A percentile compares a stretch with the other conserved stretches of the same genome.
phyloP scores from a whole-genome alignment of 2,797 vertebrate species.

The Sebastes diploproa region DNA sequence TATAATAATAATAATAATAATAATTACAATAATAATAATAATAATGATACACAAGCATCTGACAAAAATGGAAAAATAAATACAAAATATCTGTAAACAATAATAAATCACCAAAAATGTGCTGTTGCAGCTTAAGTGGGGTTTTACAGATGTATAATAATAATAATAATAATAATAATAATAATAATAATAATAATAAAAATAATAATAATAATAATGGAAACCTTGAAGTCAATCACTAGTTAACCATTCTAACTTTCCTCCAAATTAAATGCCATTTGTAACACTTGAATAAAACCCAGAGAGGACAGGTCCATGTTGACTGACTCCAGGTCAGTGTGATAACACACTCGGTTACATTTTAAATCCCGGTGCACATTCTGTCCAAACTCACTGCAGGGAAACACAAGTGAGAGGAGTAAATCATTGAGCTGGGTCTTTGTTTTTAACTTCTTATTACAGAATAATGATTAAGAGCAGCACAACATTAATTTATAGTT shows the following conservation, averaged over 20 bases:
- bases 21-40: no score
- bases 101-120: no score
- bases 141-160: no score
- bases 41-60: no score
- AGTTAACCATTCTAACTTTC: neutral
- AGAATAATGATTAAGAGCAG: neutral
- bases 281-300: constrained; percentile 9
- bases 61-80: no score
- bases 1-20: no score
- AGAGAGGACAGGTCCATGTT: constrained; percentile 34
- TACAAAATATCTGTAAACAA: no score
- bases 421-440: constrained; percentile 55
- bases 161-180: no score
- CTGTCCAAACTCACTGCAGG: constrained; percentile 9
- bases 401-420: constrained; percentile 1
- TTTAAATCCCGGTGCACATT: constrained; percentile 21
- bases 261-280: neutral
- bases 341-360: constrained; percentile 56
- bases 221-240: neutral
- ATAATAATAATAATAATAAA: no score
- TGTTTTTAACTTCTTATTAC: neutral
- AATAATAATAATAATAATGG: neutral
- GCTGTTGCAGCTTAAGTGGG: neutral
- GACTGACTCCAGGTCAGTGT: constrained; percentile 57
- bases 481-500: neutral